A percentile compares a stretch with the other conserved stretches of the same genome.
phyloP scores from a whole-genome alignment of 1,140 invertebrate species.

The Drosophila kikkawai region DNA sequence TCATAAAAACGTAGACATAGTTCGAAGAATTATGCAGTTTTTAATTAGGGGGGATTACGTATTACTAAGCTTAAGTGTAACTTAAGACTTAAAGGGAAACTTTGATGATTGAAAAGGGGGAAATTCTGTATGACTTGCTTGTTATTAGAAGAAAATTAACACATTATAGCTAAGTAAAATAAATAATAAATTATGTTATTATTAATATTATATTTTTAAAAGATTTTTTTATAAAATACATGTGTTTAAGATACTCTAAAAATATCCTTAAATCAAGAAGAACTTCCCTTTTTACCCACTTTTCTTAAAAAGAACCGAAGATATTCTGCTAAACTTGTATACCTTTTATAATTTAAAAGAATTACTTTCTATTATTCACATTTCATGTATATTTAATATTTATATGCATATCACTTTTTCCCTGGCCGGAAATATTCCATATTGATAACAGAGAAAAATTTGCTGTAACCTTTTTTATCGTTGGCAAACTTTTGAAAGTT shows the following conservation, averaged over 20 bases:
- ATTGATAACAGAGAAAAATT: slow-evolving; percentile 37
- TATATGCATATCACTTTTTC: neutral
- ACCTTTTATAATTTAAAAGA: neutral
- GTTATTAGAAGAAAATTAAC: no score
- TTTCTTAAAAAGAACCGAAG: no score
- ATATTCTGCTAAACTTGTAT: neutral
- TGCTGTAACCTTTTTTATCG: slow-evolving; percentile 65
- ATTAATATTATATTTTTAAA: neutral
- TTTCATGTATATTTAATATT: neutral
- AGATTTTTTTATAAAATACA: neutral
- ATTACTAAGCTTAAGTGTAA: slow-evolving; percentile 3
- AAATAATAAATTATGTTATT: no score
- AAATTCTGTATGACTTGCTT: neutral
- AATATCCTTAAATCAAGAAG: no score
- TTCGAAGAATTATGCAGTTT: slow-evolving; percentile 26
- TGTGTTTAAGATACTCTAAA: no score
- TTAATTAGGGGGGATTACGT: slow-evolving; percentile 19
- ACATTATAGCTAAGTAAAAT: no score
- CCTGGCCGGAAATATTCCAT: slow-evolving; percentile 53
- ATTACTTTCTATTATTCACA: neutral
- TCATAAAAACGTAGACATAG: slow-evolving; percentile 28
- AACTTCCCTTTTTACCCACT: no score
- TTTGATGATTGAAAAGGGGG: no score
- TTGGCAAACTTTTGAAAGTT: slow-evolving; percentile 67
- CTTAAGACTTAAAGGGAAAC: neutral